Percentiles rank a stretch among this genome's conserved stretches.
phyloP scores from a whole-genome alignment of 2,888 invertebrate species.

The Balanococcus diminutus region DNA sequence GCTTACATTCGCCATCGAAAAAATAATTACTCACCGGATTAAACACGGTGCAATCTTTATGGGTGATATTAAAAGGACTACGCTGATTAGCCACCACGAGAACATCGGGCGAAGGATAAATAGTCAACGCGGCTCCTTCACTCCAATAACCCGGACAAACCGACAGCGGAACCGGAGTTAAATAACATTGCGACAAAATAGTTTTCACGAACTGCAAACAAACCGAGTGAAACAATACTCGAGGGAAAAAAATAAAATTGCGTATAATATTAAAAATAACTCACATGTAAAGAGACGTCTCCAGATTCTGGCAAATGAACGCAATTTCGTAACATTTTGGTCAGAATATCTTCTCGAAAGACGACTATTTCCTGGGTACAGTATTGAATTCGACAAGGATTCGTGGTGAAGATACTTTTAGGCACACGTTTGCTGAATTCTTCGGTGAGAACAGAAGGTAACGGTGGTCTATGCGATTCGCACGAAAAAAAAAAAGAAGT shows the following conservation, averaged over 20 bases:
- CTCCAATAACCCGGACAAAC: constrained; percentile 92
- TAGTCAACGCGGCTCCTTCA: constrained; percentile 75
- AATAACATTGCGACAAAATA: constrained; percentile 84
- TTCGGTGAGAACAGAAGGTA: constrained; percentile 76
- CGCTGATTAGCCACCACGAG: constrained; percentile 91
- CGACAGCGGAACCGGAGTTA: constrained; percentile 85
- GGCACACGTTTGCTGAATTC: constrained; percentile 74
- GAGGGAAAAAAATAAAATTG: too few species aligned
- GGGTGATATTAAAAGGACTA: constrained; percentile 75
- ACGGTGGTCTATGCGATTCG: constrained; percentile 66
- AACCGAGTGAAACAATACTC: too few species aligned
- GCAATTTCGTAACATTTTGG: constrained; percentile 88
- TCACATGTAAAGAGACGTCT: constrained; percentile 58
- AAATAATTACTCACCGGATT: constrained; percentile 56
- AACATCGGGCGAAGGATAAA: constrained; percentile 94
- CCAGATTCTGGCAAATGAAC: constrained; percentile 75
- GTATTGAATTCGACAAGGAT: constrained; percentile 45
- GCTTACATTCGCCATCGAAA: too few species aligned
- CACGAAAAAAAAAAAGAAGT: neutral
- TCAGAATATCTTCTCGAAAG: constrained; percentile 86
- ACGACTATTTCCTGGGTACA: constrained; percentile 81
- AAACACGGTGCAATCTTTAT: constrained; percentile 65
- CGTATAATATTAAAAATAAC: neutral
- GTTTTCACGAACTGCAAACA: constrained; percentile 83
- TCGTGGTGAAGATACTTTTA: constrained; percentile 65